Evolutionary conservation across 2,797 vertebrate species (phyloP), one percentile per base, ranked within the genome.

Genomic region (Centropyge bicolor): DNA sequence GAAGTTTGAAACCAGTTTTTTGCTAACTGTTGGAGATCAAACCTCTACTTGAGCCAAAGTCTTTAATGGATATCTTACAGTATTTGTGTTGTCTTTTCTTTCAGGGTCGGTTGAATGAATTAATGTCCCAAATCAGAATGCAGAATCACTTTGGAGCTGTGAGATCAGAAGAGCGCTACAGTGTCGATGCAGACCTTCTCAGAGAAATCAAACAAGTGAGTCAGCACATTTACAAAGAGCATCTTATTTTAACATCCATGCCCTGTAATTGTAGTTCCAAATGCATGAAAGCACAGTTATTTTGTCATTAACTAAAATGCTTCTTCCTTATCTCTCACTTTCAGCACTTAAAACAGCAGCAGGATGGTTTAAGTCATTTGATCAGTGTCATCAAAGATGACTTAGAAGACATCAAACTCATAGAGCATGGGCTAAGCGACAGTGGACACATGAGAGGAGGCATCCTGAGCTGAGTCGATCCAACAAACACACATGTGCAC

Each of bases 51-150:
- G 12, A 71, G 8, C 11, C 12, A n/a, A 45, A 41, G 12, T 54
- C 5, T 40, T 67, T 7, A 1, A 19, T 54, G 0, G 13, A 19
- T 52, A n/a, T 48, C 63, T 73, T 6, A 60, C 48, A 36, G 10
- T 22, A 4, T 72, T 43, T 67, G 6, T 77, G 3, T 67, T 31
- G 1, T 76, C 41, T 78, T 65, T 35, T 52, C 38, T 69, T 83
- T 14, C 88, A 99, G 98, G 98, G 98, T n/a, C 96, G 98, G 8
- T 91, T 99, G 86, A 99, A 99, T 71, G 98, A 99, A 89, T 92
- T 99, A 41, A 99, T 99, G 98, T 99, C 98, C 62, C 98, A 99
- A 78, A 99, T 99, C 88, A 96, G 98, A 67, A 99, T 99, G 98
- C 98, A 99, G 93, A 99, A 99, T 87, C 98, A 99, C 80, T 98